These are phyloP conservation scores for Paguma larvata DNA, from an alignment of 2,797 vertebrate species.

Conservation along the genomic window DNA sequence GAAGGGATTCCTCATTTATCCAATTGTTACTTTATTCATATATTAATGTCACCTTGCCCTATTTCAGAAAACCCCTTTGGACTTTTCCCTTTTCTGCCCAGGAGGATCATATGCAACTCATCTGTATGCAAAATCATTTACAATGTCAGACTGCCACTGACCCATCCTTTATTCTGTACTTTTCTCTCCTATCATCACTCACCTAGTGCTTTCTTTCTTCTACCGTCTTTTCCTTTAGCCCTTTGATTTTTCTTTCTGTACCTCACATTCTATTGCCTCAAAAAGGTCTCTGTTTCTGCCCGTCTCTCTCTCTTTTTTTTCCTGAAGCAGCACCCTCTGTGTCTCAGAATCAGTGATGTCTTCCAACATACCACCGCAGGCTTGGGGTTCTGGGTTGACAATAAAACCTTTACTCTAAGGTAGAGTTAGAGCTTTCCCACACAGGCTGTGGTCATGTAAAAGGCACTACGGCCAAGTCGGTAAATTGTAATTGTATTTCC, in stretches of 20 bases:
- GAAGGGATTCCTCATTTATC: constrained; percentile 39
- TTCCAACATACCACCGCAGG: neutral
- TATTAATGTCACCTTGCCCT: constrained; percentile 4
- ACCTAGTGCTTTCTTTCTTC: neutral
- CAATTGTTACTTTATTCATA: constrained; percentile 33
- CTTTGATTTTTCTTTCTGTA: neutral
- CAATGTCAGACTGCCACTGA: neutral
- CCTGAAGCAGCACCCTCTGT: neutral
- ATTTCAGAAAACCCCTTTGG: constrained; percentile 34
- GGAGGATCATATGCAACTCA: neutral
- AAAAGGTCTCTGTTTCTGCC: neutral
- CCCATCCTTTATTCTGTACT: neutral
- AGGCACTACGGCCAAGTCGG: neutral
- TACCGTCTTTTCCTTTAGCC: neutral
- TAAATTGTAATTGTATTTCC: neutral
- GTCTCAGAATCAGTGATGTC: neutral
- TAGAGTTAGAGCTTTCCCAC: neutral
- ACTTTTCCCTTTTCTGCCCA: constrained; percentile 13
- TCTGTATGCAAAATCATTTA: constrained; percentile 42
- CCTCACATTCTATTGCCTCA: neutral
- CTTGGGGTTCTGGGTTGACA: neutral
- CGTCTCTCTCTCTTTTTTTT: neutral
- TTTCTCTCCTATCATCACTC: neutral
- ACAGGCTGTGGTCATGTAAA: neutral
- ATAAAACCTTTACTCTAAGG: neutral